Percentiles rank a stretch among this genome's conserved stretches.
These are phyloP conservation scores for Sparus aurata DNA, from an alignment of 2,797 vertebrate genomes.

Conservation along the genomic window DNA sequence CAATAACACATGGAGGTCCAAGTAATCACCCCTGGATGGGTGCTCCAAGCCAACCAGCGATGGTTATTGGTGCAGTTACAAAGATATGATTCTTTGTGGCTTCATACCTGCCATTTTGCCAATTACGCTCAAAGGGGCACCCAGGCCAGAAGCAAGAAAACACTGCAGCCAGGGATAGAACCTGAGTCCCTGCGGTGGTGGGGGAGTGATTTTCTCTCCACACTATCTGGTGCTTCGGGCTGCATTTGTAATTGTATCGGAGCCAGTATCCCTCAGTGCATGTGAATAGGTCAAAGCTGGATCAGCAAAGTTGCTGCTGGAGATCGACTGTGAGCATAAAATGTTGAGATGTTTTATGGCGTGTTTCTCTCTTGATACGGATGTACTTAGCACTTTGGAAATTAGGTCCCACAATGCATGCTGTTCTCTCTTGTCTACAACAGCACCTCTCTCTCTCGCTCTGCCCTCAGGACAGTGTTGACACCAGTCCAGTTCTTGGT, in stretches of 20 bases:
- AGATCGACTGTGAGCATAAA: slow-evolving; percentile 27
- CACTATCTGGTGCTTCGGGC: slow-evolving; percentile 37
- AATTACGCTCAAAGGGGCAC: slow-evolving; percentile 52
- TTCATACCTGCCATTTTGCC: slow-evolving; percentile 40
- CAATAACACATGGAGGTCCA: slow-evolving; percentile 18
- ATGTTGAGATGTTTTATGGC: slow-evolving; percentile 28
- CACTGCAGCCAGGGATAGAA: slow-evolving; percentile 47
- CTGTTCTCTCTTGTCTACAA: slow-evolving; percentile 7
- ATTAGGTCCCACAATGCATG: slow-evolving; percentile 10
- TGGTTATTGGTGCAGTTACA: slow-evolving; percentile 27
- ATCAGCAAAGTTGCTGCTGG: slow-evolving; percentile 36
- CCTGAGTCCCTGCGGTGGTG: slow-evolving; percentile 34
- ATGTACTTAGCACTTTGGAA: slow-evolving; percentile 11
- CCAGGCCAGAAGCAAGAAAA: slow-evolving; percentile 42
- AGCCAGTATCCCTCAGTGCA: slow-evolving; percentile 45
- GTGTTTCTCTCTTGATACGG: slow-evolving; percentile 18
- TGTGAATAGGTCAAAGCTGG: slow-evolving; percentile 54
- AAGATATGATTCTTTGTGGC: slow-evolving; percentile 23
- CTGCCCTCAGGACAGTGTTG: slow-evolving; percentile 36
- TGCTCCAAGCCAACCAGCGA: slow-evolving; percentile 18
- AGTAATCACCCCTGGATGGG: slow-evolving; percentile 29
- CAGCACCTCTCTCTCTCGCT: neutral
- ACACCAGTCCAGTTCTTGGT: slow-evolving; percentile 51
- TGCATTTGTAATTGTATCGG: slow-evolving; percentile 61
- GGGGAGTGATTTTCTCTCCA: slow-evolving; percentile 21